A percentile compares a stretch with the other conserved stretches of the same genome.
Conservation (phyloP, 2,113 vertebrate species). For the Panthera uncia region DNA sequence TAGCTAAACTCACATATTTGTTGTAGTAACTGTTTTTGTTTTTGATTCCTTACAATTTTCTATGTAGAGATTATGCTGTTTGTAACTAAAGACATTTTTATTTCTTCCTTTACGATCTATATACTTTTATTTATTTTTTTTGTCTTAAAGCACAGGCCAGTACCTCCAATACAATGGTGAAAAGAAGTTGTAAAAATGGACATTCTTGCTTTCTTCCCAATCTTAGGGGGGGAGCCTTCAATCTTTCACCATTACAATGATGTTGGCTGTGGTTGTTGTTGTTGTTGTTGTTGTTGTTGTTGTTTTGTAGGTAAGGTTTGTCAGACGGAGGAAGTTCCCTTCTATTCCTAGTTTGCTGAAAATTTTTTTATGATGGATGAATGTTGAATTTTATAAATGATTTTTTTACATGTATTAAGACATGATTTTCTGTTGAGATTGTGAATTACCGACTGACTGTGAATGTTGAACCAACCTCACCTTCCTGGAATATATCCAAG, state of each 20-base stretch:
- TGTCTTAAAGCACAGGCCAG: background rate
- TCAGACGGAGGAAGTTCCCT: background rate
- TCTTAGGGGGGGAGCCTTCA: background rate
- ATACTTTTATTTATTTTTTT: background rate
- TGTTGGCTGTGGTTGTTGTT: background rate
- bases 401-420: background rate
- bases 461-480: background rate
- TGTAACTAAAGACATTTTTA: background rate
- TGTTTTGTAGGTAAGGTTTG: background rate
- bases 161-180: background rate
- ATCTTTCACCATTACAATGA: background rate
- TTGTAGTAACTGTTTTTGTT: background rate
- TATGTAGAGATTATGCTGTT: background rate
- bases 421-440: conserved; percentile 8
- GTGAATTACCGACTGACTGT: background rate
- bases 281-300: background rate
- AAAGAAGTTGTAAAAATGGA: background rate
- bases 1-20: conserved; percentile 19
- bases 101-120: background rate
- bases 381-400: background rate
- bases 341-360: background rate
- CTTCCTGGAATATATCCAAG: conserved; percentile 4
- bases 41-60: conserved; percentile 18
- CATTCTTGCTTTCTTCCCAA: background rate
- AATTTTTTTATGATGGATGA: background rate